These are phyloP conservation scores for Choristoneura rosaceana DNA, from an alignment of 2,888 invertebrate genomes.

Conservation along the genomic window DNA sequence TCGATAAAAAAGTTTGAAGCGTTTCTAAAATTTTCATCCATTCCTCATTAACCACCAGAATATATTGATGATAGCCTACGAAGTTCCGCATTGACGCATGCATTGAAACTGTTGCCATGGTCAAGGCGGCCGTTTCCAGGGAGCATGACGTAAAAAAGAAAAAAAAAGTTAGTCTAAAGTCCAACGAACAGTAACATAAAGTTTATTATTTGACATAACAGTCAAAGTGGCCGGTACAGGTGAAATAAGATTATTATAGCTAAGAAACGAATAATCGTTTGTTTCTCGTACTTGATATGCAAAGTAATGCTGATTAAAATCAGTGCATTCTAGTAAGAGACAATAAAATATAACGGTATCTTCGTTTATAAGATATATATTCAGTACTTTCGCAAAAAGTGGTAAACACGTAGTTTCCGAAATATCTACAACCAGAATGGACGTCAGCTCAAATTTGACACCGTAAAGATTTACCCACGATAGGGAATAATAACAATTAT, in stretches of 20 bases:
- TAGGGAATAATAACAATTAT: conserved; percentile 5
- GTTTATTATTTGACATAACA: neutral
- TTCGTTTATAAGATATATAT: neutral
- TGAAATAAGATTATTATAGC: neutral
- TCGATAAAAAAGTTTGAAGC: no score
- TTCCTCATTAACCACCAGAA: no score
- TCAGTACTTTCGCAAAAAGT: neutral
- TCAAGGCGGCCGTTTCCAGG: no score
- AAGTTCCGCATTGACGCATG: no score
- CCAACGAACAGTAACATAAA: neutral
- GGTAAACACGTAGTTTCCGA: conserved; percentile 1
- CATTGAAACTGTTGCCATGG: no score
- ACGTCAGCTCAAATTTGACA: neutral
- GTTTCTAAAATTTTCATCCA: no score
- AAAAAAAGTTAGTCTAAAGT: neutral
- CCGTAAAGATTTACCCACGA: conserved; percentile 3
- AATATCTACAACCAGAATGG: conserved; percentile 3
- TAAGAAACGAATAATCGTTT: neutral
- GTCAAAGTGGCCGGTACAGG: neutral
- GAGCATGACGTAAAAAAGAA: no score
- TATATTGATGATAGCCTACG: no score
- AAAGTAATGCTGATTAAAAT: conserved; percentile 15
- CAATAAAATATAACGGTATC: conserved; percentile 8
- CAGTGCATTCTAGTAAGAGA: neutral
- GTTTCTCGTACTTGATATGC: conserved; percentile 3